A percentile compares a stretch with the other conserved stretches of the same genome.
phyloP scores from a whole-genome alignment of 2,797 vertebrate genomes.

The Cuculus canorus region DNA sequence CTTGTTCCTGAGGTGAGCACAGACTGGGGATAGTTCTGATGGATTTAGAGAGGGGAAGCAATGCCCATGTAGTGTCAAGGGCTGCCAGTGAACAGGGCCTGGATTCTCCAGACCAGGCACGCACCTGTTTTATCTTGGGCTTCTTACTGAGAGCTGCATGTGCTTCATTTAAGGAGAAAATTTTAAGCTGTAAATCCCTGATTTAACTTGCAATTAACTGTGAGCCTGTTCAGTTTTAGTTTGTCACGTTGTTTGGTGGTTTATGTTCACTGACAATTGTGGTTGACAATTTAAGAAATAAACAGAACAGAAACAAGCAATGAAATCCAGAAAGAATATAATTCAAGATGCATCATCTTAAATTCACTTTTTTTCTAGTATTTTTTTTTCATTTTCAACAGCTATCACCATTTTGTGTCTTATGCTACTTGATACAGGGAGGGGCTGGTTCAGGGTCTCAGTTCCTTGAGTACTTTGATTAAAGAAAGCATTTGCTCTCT shows the following conservation, averaged over 20 bases:
- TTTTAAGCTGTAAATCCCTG: background rate
- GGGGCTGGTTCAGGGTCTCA: background rate
- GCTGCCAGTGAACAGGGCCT: background rate
- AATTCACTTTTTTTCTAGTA: background rate
- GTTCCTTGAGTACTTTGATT: background rate
- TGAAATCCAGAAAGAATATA: background rate
- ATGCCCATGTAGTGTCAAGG: rapidly evolving
- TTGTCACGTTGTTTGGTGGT: rapidly evolving
- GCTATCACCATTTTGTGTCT: background rate
- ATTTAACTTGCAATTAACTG: background rate
- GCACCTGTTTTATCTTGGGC: background rate
- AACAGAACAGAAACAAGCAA: background rate
- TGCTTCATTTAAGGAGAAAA: background rate
- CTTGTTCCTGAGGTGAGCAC: background rate
- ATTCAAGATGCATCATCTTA: background rate
- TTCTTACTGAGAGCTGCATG: background rate
- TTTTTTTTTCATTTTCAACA: background rate
- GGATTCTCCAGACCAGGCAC: rapidly evolving
- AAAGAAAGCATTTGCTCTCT: background rate
- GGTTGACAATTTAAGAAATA: background rate
- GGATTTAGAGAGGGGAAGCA: background rate
- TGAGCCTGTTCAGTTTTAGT: rapidly evolving
- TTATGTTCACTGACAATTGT: background rate
- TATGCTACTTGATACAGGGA: background rate
- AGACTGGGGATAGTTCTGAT: background rate